A percentile compares a stretch with the other conserved stretches of the same genome.
These are phyloP conservation scores for Pseudochaenichthys georgianus DNA, from an alignment of 2,797 vertebrate species.

Conservation along the genomic window DNA sequence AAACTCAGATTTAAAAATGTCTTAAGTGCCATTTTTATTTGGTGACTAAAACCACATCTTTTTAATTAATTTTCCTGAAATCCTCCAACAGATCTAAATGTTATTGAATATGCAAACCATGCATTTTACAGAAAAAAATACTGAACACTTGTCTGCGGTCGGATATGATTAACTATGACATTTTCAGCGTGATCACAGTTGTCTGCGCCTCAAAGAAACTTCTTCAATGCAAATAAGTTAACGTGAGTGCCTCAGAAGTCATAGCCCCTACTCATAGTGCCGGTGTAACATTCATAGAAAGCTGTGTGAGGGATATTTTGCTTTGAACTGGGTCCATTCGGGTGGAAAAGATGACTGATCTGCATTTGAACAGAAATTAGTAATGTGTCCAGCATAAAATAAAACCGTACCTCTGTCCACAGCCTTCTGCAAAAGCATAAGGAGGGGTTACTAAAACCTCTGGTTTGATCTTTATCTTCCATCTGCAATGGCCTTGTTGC, in stretches of 20 bases:
- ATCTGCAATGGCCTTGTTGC: slow-evolving; percentile 11
- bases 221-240: slow-evolving; percentile 41
- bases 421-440: slow-evolving; percentile 19
- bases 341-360: slow-evolving; percentile 20
- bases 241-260: slow-evolving; percentile 28
- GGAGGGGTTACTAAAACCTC: neutral
- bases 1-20: neutral
- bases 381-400: slow-evolving; percentile 27
- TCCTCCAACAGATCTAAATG: neutral
- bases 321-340: slow-evolving; percentile 53
- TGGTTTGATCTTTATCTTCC: slow-evolving; percentile 21
- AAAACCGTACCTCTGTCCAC: slow-evolving; percentile 23
- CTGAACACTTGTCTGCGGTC: neutral
- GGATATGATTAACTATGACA: slow-evolving; percentile 8
- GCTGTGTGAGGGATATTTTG: slow-evolving; percentile 50
- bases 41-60: neutral
- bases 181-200: slow-evolving; percentile 31
- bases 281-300: slow-evolving; percentile 58
- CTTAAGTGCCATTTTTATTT: too few relatives aligned
- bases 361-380: slow-evolving; percentile 36
- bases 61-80: neutral
- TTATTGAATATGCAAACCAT: neutral
- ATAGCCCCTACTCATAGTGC: slow-evolving; percentile 26
- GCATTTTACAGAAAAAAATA: neutral
- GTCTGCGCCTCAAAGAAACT: slow-evolving; percentile 10